These are phyloP conservation scores for Stenolophus ochropezus DNA, from an alignment of 2,888 invertebrate genomes.

Conservation along the genomic window DNA sequence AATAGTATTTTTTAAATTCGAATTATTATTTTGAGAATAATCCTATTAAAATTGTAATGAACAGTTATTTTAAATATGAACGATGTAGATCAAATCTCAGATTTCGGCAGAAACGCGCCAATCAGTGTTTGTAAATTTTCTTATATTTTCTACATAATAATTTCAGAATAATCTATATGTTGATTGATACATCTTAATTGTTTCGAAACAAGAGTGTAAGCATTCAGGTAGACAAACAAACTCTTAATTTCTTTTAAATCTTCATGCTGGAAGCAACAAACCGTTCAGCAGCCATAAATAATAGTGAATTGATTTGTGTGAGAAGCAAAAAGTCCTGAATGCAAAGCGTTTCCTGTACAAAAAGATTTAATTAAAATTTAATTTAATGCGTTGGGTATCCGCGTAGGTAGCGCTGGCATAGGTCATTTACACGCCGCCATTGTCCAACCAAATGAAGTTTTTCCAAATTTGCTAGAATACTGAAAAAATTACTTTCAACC, in stretches of 20 bases:
- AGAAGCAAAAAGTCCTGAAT: constrained; percentile 26
- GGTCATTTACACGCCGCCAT: constrained; percentile 30
- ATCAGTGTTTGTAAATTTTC: too few relatives aligned
- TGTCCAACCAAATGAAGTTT: constrained; percentile 23
- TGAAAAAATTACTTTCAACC: constrained; percentile 3
- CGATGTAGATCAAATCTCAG: too few relatives aligned
- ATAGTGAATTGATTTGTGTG: constrained; percentile 15
- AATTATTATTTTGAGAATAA: too few relatives aligned
- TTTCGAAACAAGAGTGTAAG: too few relatives aligned
- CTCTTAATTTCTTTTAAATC: not conserved
- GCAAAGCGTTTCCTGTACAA: constrained; percentile 29
- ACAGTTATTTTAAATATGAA: too few relatives aligned
- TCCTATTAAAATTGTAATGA: too few relatives aligned
- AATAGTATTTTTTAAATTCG: too few relatives aligned
- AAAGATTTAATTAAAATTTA: constrained; percentile 36
- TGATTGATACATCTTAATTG: too few relatives aligned
- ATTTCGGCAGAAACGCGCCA: too few relatives aligned
- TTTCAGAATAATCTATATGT: too few relatives aligned
- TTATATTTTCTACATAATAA: too few relatives aligned
- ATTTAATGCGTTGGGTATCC: constrained; percentile 13
- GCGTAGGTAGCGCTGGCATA: not conserved
- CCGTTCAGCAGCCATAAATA: constrained; percentile 6
- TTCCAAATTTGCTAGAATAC: not conserved
- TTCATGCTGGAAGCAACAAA: not conserved
- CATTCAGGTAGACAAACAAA: not conserved